A percentile compares a stretch with the other conserved stretches of the same genome.
Evolutionary conservation across 2,888 invertebrate species (phyloP).

Genomic region (Eupithecia centaureata): DNA sequence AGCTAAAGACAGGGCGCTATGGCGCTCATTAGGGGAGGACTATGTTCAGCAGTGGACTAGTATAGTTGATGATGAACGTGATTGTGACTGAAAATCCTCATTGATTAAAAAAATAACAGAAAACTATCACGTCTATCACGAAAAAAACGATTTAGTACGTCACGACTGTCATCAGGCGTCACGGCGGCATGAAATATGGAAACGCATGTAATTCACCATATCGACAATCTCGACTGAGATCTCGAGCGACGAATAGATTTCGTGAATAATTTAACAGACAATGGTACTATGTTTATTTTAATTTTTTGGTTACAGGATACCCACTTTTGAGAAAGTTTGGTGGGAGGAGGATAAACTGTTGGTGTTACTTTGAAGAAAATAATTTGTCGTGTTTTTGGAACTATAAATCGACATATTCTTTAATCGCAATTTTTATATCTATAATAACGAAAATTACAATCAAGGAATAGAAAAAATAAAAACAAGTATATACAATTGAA

Average conservation of each 20-base stretch:
- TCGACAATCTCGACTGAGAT: constrained; percentile 74
- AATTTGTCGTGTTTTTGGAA: too few relatives aligned
- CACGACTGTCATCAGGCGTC: constrained; percentile 78
- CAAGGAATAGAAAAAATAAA: too few relatives aligned
- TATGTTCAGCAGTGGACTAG: too few relatives aligned
- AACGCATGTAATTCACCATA: constrained; percentile 74
- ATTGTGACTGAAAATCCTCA: too few relatives aligned
- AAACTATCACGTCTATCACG: constrained; percentile 51
- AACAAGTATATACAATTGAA: too few relatives aligned
- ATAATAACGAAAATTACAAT: too few relatives aligned
- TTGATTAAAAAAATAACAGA: background rate
- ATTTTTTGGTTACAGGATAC: constrained; percentile 54
- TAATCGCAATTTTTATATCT: too few relatives aligned
- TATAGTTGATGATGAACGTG: too few relatives aligned
- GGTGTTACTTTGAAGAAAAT: background rate
- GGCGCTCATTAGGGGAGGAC: too few relatives aligned
- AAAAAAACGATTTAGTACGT: constrained; percentile 61
- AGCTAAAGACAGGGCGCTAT: too few relatives aligned
- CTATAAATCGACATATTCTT: too few relatives aligned
- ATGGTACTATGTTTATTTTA: constrained; percentile 67
- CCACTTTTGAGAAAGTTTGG: constrained; percentile 34
- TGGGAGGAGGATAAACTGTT: background rate
- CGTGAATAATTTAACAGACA: constrained; percentile 81
- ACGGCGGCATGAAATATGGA: constrained; percentile 69
- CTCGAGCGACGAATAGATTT: constrained; percentile 75